phyloP scores from a whole-genome alignment of 2,888 invertebrate genomes.

The Drosophila neotestacea region DNA sequence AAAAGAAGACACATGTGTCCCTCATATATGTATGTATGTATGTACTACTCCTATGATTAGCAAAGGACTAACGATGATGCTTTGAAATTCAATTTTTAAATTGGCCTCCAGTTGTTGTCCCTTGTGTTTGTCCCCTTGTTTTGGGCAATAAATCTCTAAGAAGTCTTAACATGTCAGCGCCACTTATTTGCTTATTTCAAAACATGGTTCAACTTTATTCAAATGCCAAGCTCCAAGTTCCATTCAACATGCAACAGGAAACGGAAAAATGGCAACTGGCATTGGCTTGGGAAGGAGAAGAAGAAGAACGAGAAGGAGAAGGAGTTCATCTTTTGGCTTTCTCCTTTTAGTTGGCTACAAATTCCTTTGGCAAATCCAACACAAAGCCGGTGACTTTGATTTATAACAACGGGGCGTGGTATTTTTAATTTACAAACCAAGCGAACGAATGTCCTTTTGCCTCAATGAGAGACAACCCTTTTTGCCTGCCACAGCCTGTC shows the following conservation, averaged over 20 bases:
- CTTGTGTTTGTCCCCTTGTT: neutral
- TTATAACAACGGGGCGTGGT: conserved; percentile 74
- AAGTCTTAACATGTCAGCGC: conserved; percentile 77
- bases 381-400: conserved; percentile 79
- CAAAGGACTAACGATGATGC: conserved; percentile 45
- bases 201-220: conserved; percentile 67
- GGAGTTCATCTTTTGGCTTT: conserved; percentile 24
- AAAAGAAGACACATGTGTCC: conserved; percentile 50
- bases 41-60: conserved; percentile 61
- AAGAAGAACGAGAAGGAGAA: neutral
- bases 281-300: conserved; percentile 5
- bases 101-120: conserved; percentile 46
- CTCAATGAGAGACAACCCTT: conserved; percentile 51
- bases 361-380: conserved; percentile 75
- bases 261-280: conserved; percentile 37
- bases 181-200: conserved; percentile 64
- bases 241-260: conserved; percentile 70
- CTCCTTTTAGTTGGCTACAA: conserved; percentile 54
- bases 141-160: conserved; percentile 62
- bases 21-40: neutral
- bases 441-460: conserved; percentile 29
- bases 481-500: conserved; percentile 35
- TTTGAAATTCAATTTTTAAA: conserved; percentile 79
- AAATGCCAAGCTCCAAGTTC: conserved; percentile 45
- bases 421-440: conserved; percentile 75